Evolutionary conservation across 2,113 vertebrate genomes (phyloP).

Genomic region (Spheniscus mendiculus): DNA sequence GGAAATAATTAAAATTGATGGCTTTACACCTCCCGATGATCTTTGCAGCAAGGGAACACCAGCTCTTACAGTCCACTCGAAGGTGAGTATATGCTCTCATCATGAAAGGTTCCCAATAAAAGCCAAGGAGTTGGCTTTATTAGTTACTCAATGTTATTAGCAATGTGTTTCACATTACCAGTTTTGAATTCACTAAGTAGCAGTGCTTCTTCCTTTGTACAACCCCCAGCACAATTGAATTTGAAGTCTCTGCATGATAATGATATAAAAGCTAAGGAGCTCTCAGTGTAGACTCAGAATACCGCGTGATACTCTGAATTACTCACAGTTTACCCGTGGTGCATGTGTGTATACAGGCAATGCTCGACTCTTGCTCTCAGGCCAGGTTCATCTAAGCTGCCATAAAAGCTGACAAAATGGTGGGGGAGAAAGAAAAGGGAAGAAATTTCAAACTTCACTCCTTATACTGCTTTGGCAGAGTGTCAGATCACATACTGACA

Average conservation of each 20-base stretch:
- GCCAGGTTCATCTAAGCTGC: not conserved
- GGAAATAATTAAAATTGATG: slow-evolving; percentile 17
- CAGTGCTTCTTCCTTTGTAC: not conserved
- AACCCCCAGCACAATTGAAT: not conserved
- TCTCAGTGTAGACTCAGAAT: not conserved
- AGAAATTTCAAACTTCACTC: not conserved
- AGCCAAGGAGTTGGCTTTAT: not conserved
- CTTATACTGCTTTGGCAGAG: not conserved
- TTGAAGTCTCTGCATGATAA: not conserved
- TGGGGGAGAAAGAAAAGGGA: not conserved
- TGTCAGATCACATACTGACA: not conserved
- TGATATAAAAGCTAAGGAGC: not conserved
- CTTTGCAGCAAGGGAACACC: not conserved
- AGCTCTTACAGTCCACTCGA: not conserved
- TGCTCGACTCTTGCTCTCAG: not conserved
- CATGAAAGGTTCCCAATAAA: not conserved
- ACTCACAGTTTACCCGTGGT: not conserved
- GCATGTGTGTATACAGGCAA: not conserved
- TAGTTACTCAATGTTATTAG: not conserved
- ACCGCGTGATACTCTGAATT: not conserved
- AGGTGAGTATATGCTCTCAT: not conserved
- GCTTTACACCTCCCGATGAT: not conserved
- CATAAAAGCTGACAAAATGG: not conserved
- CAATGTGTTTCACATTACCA: not conserved
- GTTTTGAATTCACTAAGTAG: not conserved